Percentiles rank a stretch among this genome's conserved stretches.
These are phyloP conservation scores for Bicyclus anynana DNA, from an alignment of 1,140 invertebrate genomes.

Conservation along the genomic window DNA sequence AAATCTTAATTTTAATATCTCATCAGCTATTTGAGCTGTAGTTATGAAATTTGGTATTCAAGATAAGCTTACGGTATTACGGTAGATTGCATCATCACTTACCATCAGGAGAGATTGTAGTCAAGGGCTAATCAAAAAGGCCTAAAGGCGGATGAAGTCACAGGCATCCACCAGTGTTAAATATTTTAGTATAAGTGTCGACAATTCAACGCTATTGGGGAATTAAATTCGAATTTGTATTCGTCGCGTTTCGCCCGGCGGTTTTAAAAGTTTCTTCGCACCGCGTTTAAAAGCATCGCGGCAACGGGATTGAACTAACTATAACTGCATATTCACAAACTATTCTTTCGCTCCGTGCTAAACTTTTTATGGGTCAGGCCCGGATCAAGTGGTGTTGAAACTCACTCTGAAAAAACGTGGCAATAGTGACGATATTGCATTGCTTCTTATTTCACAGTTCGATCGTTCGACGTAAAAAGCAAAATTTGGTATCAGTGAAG, in stretches of 20 bases:
- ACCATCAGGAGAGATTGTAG: too few species aligned
- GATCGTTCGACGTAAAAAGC: neutral
- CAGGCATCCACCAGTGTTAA: too few species aligned
- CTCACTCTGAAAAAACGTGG: constrained; percentile 13
- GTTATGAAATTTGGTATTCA: too few species aligned
- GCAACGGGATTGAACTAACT: constrained; percentile 55
- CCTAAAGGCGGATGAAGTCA: too few species aligned
- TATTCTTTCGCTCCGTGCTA: constrained; percentile 50
- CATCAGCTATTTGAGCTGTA: too few species aligned
- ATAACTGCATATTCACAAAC: constrained; percentile 57
- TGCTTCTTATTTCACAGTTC: constrained; percentile 5
- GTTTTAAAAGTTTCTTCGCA: constrained; percentile 62
- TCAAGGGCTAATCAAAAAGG: too few species aligned
- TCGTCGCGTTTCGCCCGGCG: constrained; percentile 42
- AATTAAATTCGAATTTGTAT: constrained; percentile 57
- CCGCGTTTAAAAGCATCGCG: constrained; percentile 51
- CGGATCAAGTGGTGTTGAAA: constrained; percentile 59
- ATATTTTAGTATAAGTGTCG: too few species aligned
- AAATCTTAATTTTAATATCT: too few species aligned
- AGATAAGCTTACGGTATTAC: too few species aligned
- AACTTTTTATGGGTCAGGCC: constrained; percentile 71
- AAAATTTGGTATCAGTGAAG: neutral
- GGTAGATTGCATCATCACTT: too few species aligned
- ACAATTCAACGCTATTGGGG: constrained; percentile 32
- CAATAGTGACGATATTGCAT: constrained; percentile 16